Base-by-base conservation (phyloP, 2,797 vertebrate species). In the Enoplosus armatus region DNA sequence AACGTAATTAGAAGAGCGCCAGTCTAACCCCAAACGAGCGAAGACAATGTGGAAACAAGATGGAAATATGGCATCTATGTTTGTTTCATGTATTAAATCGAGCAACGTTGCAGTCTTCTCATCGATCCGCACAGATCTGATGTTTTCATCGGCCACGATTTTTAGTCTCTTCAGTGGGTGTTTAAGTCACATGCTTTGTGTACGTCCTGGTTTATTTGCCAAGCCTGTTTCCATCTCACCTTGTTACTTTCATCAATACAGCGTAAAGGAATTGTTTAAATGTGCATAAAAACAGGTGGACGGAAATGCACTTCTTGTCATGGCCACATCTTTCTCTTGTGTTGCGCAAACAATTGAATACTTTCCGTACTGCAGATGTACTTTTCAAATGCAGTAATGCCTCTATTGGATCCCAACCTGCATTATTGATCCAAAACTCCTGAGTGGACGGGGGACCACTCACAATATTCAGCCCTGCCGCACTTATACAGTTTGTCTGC, bases 381-480 rank as follows among this genome's bases (percentile, higher is more conserved):
- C n/a, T n/a, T n/a, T n/a, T n/a, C 66, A 72, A 72, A 62, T 47
- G 51, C 58, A 59, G 54, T 64, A 29, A 77, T 61, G 66, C 66
- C 43, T 74, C 14, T 67, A n/a, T 27, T 72, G 68, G 69, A 77
- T 85, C 35, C 43, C 50, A 76, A 87, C 50, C 51, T 65, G 53
- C 73, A 70, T 65, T 85, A 89, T 86, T 66, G 79, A 89, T 88
- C 72, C 22, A 6, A 77, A 66, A 33, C 53, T 80, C 50, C 68
- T 35, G 53, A 73, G 78, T 76, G 74, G 82, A 75, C 12, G 39
- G 58, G 14, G 51, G 62, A 55, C 66, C 75, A 75, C 59, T 73
- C 55, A 37, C 64, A 33, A 14, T 29, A 47, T 66, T 80, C 64
- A 78, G 31, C 50, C 67, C 69, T 72, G 77, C 82, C 85, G 74